Conservation (phyloP, 2,888 invertebrate genomes). For the Hermodice carunculata region DNA sequence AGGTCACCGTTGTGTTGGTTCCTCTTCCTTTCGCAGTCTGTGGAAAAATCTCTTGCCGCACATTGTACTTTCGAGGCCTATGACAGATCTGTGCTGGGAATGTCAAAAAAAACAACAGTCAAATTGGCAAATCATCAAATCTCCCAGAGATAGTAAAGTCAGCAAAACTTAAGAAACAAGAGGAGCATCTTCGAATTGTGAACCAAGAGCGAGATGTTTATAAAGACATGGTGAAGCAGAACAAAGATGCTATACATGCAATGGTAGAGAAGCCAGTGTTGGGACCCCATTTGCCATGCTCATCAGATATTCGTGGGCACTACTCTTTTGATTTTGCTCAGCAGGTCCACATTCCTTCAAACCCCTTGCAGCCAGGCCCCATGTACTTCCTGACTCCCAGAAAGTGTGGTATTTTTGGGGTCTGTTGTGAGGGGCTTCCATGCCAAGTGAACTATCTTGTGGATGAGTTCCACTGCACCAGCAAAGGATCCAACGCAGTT, state of each 20-base stretch:
- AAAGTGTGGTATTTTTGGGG: not conserved
- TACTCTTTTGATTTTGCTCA: slow-evolving; percentile 3
- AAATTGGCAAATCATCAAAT: not conserved
- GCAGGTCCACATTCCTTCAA: not conserved
- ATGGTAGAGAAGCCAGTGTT: too few relatives aligned
- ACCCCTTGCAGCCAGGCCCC: not conserved
- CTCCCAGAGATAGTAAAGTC: not conserved
- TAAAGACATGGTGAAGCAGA: too few relatives aligned
- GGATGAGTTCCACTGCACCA: not conserved
- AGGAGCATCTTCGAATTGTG: not conserved
- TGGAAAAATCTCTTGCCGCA: too few relatives aligned
- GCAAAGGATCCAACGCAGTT: not conserved
- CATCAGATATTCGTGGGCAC: not conserved
- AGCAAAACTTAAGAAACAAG: not conserved
- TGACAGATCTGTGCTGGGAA: too few relatives aligned
- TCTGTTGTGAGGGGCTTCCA: slow-evolving; percentile 1
- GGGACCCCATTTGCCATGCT: not conserved
- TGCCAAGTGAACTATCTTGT: not conserved
- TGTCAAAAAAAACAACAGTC: not conserved
- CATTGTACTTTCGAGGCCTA: too few relatives aligned
- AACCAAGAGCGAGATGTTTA: not conserved
- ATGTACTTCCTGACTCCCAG: not conserved
- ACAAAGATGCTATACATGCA: too few relatives aligned
- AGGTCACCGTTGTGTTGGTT: too few relatives aligned
- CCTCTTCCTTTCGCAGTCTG: too few relatives aligned